A percentile compares a stretch with the other conserved stretches of the same genome.
These are phyloP conservation scores for Nephrocerus scutellatus DNA, from an alignment of 2,888 invertebrate species.

Conservation along the genomic window DNA sequence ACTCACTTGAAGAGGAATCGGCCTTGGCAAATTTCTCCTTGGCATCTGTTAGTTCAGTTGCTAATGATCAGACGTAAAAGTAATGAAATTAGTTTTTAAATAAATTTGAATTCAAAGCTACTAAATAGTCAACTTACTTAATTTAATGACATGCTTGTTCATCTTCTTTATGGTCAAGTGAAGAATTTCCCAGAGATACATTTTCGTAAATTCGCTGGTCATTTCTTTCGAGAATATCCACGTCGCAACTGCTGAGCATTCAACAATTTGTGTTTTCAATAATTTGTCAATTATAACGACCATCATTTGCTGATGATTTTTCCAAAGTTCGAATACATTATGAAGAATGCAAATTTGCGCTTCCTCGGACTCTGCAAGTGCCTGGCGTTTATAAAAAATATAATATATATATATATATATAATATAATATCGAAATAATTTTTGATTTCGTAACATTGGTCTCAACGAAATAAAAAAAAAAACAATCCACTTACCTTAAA, in stretches of 20 bases:
- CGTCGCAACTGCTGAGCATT: constrained; percentile 93
- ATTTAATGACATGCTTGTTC: constrained; percentile 87
- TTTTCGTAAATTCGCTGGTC: constrained; percentile 83
- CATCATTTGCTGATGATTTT: constrained; percentile 94
- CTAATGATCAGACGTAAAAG: constrained; percentile 36
- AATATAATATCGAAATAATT: no score
- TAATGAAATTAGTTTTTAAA: not conserved
- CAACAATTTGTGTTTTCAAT: constrained; percentile 93
- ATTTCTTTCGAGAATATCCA: constrained; percentile 97
- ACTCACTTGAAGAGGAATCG: constrained; percentile 74
- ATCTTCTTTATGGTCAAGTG: constrained; percentile 94
- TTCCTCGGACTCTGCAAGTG: constrained; percentile 87
- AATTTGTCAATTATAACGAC: constrained; percentile 93
- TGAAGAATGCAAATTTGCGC: constrained; percentile 90
- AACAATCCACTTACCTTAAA: constrained; percentile 60
- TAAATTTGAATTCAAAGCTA: not conserved
- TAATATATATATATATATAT: no score
- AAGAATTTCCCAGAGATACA: constrained; percentile 94
- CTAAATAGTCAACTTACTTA: constrained; percentile 52
- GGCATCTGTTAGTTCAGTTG: constrained; percentile 73
- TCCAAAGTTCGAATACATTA: constrained; percentile 93
- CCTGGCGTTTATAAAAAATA: constrained; percentile 53
- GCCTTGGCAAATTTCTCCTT: constrained; percentile 79
- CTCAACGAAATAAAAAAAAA: constrained; percentile 5
- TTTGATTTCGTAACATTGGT: no score